Evolutionary conservation across 2,797 vertebrate species (phyloP), one percentile per base, ranked within the genome.

Genomic region (Rhabdophis nuchalis): DNA sequence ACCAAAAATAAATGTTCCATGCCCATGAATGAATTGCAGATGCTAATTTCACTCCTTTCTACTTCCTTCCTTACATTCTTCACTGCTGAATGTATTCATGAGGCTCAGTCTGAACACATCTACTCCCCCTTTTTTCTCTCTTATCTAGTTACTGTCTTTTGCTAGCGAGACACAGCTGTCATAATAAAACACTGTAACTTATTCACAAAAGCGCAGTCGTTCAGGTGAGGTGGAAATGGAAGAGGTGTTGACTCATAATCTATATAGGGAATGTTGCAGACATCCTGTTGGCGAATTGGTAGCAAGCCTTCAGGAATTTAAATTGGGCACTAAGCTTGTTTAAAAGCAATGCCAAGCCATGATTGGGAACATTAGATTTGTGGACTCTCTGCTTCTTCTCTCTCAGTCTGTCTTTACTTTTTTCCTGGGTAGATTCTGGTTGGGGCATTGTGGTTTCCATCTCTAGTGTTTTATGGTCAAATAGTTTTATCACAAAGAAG

Each of bases 11-110:
- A 91, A 96, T 94, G 95, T 94, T 96, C 95, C 95, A 92, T 96
- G 96, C 89, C 92, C 96, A 93, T 90, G 94, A 96, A 95, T 95
- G 95, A 96, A 95, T 86, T 96, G 95, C 95, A 95, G 95, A 96
- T 94, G 95, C 94, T 95, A 96, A 96, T 96, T 96, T 94, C 85
- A 61, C 94, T 95, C 96, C 95, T 94, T 94, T 90, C 89, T 92
- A 95, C 95, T 95, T 87, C 94, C 60, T 25, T 85, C 96, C 93
- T 94, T 94, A 91, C 90, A 2, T 94, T 96, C 94, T 95, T 95
- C 91, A 86, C 95, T 96, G 93, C 96, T 97, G 96, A 96, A 97
- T 96, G 91, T 96, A 96, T 97, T 97, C 93, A 96, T 96, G 95
- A 96, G 94, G 93, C 90, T 95, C 82, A 46, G 87, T 25, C 92